Conservation (phyloP, 2,888 invertebrate genomes). For the Disparrhopalites patrizii region DNA sequence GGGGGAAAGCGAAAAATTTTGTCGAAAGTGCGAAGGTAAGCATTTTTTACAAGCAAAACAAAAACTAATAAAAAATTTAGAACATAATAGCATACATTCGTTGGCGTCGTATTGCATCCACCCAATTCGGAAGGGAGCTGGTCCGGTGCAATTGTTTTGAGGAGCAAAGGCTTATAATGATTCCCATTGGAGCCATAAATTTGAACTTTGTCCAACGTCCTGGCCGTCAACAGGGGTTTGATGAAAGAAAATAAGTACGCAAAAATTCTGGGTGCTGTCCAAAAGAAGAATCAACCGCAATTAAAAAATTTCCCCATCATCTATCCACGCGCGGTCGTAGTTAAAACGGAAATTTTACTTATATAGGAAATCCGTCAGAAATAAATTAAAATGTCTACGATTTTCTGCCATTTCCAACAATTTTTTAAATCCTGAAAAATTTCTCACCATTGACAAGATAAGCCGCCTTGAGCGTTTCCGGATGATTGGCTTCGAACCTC, state of each 20-base stretch:
- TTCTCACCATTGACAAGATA: slow-evolving; percentile 29
- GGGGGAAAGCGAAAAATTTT: background rate
- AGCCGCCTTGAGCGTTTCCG: slow-evolving; percentile 9
- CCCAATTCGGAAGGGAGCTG: slow-evolving; percentile 24
- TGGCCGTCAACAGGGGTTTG: slow-evolving; percentile 26
- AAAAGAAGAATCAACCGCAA: background rate
- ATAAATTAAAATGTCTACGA: slow-evolving; percentile 1
- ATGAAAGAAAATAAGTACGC: slow-evolving; percentile 27
- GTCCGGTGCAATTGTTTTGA: slow-evolving; percentile 17
- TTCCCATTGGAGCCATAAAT: slow-evolving; percentile 22
- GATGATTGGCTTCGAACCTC: slow-evolving; percentile 12
- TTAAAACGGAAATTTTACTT: too few relatives aligned
- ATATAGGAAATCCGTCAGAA: slow-evolving; percentile 2
- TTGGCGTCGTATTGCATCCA: slow-evolving; percentile 15
- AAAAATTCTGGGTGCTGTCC: slow-evolving; percentile 30
- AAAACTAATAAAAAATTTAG: too few relatives aligned
- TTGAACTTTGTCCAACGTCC: slow-evolving; percentile 28
- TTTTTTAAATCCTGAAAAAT: too few relatives aligned
- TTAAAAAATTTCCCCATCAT: too few relatives aligned
- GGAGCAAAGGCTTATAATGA: slow-evolving; percentile 21
- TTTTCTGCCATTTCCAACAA: too few relatives aligned
- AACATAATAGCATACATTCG: slow-evolving; percentile 13
- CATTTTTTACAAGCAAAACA: too few relatives aligned
- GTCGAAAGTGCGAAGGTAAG: too few relatives aligned
- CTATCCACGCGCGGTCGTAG: too few relatives aligned